Percentiles rank a stretch among this genome's conserved stretches.
Evolutionary conservation across 2,797 vertebrate species (phyloP).

Genomic region (Enteromius trimaculatus): DNA sequence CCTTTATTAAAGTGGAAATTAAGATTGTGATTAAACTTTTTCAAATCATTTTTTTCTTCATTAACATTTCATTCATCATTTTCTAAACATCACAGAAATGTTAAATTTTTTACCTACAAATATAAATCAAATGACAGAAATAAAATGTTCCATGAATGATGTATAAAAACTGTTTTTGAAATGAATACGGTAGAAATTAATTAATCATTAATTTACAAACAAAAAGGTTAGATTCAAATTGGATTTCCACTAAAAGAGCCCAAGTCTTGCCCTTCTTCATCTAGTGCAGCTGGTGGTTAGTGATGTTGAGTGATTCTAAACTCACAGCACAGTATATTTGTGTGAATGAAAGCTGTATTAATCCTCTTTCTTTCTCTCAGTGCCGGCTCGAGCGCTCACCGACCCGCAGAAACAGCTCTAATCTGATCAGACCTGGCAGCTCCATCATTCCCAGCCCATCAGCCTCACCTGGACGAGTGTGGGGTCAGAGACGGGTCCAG

Average conservation of each 20-base stretch:
- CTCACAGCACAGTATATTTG: not conserved
- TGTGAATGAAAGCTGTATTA: not conserved
- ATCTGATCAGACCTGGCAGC: not conserved
- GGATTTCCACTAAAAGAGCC: not conserved
- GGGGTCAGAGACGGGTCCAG: not conserved
- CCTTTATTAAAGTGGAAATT: too few relatives aligned
- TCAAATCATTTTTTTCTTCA: not conserved
- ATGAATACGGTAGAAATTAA: not conserved
- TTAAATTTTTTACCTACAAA: not conserved
- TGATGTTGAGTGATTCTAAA: not conserved
- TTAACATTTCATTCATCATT: not conserved
- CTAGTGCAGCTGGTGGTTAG: not conserved
- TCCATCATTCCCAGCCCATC: not conserved
- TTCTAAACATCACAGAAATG: not conserved
- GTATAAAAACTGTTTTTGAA: not conserved
- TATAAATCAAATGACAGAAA: not conserved
- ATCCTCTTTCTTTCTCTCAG: not conserved
- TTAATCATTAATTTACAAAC: not conserved
- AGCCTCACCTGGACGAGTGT: slow-evolving; percentile 18
- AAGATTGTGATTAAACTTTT: too few relatives aligned
- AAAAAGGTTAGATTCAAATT: not conserved
- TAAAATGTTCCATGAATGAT: not conserved
- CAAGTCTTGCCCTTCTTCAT: not conserved
- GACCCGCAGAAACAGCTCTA: not conserved
- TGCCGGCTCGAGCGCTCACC: slow-evolving; percentile 1